Percentiles rank a stretch among this genome's conserved stretches.
Evolutionary conservation across 1,140 invertebrate species (phyloP).

Genomic region (Heliothis virescens): DNA sequence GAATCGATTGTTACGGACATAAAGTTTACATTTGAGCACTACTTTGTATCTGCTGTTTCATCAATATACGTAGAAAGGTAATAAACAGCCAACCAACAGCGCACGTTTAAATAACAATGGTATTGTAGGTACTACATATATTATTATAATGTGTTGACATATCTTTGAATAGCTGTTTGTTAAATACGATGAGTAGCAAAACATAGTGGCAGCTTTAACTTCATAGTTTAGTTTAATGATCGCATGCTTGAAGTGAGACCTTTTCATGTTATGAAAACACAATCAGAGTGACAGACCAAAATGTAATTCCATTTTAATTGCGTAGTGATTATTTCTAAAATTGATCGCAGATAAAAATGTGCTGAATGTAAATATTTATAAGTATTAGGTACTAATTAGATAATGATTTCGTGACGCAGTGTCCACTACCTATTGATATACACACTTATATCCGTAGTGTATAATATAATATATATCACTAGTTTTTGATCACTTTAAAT

Average conservation of each 20-base stretch:
- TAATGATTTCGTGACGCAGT: too few species aligned
- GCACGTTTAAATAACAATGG: slow-evolving; percentile 39
- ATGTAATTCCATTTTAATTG: neutral
- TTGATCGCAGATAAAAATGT: neutral
- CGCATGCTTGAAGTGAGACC: neutral
- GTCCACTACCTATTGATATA: too few species aligned
- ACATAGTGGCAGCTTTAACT: slow-evolving; percentile 2
- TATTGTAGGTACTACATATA: slow-evolving; percentile 21
- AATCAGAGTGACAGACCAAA: neutral
- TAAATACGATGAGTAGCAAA: slow-evolving; percentile 40
- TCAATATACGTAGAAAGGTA: slow-evolving; percentile 14
- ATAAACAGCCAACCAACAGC: neutral
- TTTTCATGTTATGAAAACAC: neutral
- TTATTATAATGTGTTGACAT: slow-evolving; percentile 26
- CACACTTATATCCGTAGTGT: too few species aligned
- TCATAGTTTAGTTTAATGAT: slow-evolving; percentile 6
- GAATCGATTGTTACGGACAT: neutral
- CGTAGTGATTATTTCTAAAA: neutral
- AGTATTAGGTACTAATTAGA: too few species aligned
- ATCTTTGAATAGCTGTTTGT: slow-evolving; percentile 31
- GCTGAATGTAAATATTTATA: neutral
- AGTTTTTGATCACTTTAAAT: too few species aligned
- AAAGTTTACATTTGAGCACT: neutral
- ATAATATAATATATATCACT: too few species aligned
- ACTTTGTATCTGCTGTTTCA: neutral